Evolutionary conservation across 1,140 invertebrate genomes (phyloP), one percentile per base, ranked within the genome.

Genomic region (Vanessa tameamea): DNA sequence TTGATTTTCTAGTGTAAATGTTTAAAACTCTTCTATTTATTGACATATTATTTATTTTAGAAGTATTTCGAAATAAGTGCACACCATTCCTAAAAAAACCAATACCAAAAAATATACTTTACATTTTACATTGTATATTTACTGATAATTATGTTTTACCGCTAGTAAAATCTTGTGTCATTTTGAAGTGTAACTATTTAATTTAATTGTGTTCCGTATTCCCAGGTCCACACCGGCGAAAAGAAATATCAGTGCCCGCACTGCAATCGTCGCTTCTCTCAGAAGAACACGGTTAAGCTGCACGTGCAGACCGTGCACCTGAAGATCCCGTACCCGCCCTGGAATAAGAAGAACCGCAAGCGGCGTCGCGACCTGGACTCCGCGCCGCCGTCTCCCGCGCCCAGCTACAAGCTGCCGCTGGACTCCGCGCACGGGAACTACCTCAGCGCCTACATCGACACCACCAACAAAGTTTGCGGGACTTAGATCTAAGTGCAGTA

Each of bases 271-370:
- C 87, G 90, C n/a, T 92, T 92, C 82, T 87, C 90, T 0, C 90
- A 92, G 69, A 89, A 87, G 78, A 89, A 82, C 31, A 89, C 90
- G 2, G 87, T 91, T 15, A 92, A 92, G 15, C 79, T 92, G 0
- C 90, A 92, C 84, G 90, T 92, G 64, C 90, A 92, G 59, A 92
- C 90, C 0, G 90, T 92, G 1, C 90, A 92, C 50, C 76, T 92
- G 4, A 92, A 92, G 79, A 92, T 92, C 64, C 90, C 90, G 0
- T 92, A 92, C 78, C 87, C 88, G 12, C 90, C 90, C 0, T 92
- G 89, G 89, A 87, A 91, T 67, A 92, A 91, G 85, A 92, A 90
- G 79, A 91, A 90, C 47, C 76, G 89, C 57, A 91, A 89, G 73
- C 84, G 72, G 48, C 68, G 68, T 11, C 57, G 72, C 1, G 65